These are phyloP conservation scores for Clarias laeviceps DNA, from an alignment of 2,797 vertebrate species.

Conservation along the genomic window DNA sequence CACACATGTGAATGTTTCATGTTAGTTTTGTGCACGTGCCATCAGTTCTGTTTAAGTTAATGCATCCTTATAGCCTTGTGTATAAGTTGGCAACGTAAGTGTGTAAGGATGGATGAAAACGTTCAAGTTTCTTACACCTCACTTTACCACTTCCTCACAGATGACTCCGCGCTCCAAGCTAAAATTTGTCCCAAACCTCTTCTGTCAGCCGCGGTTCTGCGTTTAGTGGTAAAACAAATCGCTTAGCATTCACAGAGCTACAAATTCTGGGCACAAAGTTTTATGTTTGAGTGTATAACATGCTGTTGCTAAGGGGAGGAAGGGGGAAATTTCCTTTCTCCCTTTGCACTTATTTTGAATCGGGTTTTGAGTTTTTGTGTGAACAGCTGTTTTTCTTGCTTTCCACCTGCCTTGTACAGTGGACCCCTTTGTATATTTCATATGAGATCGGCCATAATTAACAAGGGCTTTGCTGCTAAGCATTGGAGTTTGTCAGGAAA, in stretches of 20 bases:
- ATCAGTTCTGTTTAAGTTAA: slow-evolving; percentile 14
- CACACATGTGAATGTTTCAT: background rate
- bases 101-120: slow-evolving; percentile 26
- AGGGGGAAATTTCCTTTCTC: slow-evolving; percentile 17
- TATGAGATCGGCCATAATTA: slow-evolving; percentile 61
- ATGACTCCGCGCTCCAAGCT: slow-evolving; percentile 31
- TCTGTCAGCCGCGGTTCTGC: slow-evolving; percentile 40
- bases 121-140: background rate
- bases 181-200: slow-evolving; percentile 44
- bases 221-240: slow-evolving; percentile 8
- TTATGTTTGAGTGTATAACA: slow-evolving; percentile 6
- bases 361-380: slow-evolving; percentile 30
- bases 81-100: slow-evolving; percentile 19
- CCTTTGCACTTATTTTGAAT: slow-evolving; percentile 37
- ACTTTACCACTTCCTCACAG: slow-evolving; percentile 26
- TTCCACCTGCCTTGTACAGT: slow-evolving; percentile 51
- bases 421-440: slow-evolving; percentile 54
- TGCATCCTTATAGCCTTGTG: slow-evolving; percentile 14
- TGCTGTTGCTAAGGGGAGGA: background rate
- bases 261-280: slow-evolving; percentile 13
- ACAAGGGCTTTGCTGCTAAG: slow-evolving; percentile 49
- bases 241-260: background rate
- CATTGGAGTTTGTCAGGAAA: slow-evolving; percentile 50
- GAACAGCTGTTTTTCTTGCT: slow-evolving; percentile 62
- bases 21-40: slow-evolving; percentile 27